A percentile compares a stretch with the other conserved stretches of the same genome.
Conservation (phyloP, 1,140 invertebrate species). For the Onthophagus taurus region DNA sequence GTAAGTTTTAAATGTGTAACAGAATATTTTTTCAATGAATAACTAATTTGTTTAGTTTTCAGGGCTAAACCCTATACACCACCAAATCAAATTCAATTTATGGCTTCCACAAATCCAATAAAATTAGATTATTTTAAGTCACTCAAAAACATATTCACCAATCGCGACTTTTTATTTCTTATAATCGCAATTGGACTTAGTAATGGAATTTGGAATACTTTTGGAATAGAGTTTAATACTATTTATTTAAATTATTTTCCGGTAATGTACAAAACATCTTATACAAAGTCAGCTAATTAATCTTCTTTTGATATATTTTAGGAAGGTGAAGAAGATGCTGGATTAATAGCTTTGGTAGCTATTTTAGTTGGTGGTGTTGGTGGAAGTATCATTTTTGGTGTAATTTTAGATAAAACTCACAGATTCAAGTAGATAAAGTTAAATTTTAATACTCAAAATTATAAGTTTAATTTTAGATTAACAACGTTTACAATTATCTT, state of each 20-base stretch:
- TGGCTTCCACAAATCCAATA: background rate
- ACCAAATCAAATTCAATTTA: conserved; percentile 40
- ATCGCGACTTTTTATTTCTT: conserved; percentile 23
- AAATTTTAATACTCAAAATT: background rate
- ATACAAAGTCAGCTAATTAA: background rate
- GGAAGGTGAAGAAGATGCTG: conserved; percentile 22
- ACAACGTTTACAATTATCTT: conserved; percentile 5
- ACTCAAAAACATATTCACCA: conserved; percentile 18
- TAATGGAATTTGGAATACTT: conserved; percentile 24
- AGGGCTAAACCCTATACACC: conserved; percentile 45
- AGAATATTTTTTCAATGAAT: conserved; percentile 6
- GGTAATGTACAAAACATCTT: conserved; percentile 18
- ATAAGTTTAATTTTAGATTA: conserved; percentile 1
- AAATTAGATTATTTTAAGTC: conserved; percentile 2
- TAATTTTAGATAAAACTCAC: conserved; percentile 29
- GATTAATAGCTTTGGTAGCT: conserved; percentile 20
- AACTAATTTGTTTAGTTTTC: conserved; percentile 42
- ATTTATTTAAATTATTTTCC: conserved; percentile 29
- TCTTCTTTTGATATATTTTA: conserved; percentile 15
- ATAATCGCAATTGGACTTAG: conserved; percentile 21
- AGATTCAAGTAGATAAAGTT: conserved; percentile 24
- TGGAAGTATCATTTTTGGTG: conserved; percentile 27
- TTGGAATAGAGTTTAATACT: conserved; percentile 24
- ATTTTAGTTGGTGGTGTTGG: conserved; percentile 26
- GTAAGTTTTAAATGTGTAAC: conserved; percentile 42